These are phyloP conservation scores for Nothura maculosa DNA, from an alignment of 2,797 vertebrate genomes.

Conservation along the genomic window DNA sequence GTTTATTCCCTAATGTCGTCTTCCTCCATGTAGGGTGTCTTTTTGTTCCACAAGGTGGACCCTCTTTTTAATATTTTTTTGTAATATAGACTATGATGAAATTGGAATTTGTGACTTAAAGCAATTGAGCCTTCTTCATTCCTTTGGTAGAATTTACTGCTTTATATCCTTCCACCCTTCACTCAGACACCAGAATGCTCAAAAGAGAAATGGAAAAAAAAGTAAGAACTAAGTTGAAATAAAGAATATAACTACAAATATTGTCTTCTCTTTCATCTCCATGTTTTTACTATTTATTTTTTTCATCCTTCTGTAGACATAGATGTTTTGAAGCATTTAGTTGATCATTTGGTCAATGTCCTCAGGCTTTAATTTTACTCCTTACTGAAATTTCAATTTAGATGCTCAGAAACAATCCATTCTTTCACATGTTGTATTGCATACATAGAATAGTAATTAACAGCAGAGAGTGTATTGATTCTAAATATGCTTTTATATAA, in stretches of 20 bases:
- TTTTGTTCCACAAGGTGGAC: neutral
- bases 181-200: neutral
- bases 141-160: neutral
- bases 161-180: neutral
- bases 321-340: neutral
- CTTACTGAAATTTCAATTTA: neutral
- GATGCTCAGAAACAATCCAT: neutral
- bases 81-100: neutral
- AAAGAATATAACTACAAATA: neutral
- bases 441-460: neutral
- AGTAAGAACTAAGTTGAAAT: neutral
- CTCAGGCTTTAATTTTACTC: neutral
- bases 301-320: neutral
- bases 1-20: neutral
- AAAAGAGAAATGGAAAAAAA: neutral
- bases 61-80: neutral
- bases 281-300: neutral
- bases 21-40: neutral
- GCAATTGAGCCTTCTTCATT: neutral
- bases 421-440: neutral
- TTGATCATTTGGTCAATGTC: neutral
- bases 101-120: neutral
- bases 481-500: neutral
- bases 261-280: neutral
- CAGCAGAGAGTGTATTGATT: neutral